Base-by-base conservation (phyloP, 2,888 invertebrate species). In the Dascillus cervinus region DNA sequence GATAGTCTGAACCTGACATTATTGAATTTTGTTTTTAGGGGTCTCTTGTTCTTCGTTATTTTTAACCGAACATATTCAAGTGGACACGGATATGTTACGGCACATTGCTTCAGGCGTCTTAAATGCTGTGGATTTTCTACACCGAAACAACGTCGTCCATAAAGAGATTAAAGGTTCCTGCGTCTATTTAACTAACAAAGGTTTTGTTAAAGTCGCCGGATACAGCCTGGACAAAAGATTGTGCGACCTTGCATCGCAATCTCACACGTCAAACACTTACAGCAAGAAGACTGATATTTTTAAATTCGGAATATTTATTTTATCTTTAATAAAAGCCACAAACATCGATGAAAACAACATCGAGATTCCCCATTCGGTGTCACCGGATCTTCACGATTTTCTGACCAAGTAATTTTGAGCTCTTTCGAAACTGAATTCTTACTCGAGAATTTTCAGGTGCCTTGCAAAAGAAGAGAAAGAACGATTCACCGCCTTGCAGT, bases 61-160 rank as follows among this genome's bases (percentile, higher is more conserved):
- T 50, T 49, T 76, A 3, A 63, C 59, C 38, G 68, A 70, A 43
- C 67, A 67, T 44, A 59, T 72, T 27, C 66, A 70, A 19, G 54
- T 75, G 10, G 70, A 73, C 23, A 55, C 69, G 4, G 70, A 71
- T 33, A 60, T 78, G 31, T 53, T 87, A 4, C 70, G 80, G 15
- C 71, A 75, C 53, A 72, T 89, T 15, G 80, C 82, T 0, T 67
- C 69, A 26, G 86, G 84, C 14, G 72, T 90, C 13, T 67, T 91
- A 3, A 72, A 76, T 29, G 88, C 83, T 8, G 63, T 92, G 15
- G 75, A 77, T 20, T 88, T 79, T 57, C 67, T 94, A 32, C 92
- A 94, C 57, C 73, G 78, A 47, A 82, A 81, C 40, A 82, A 84
- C 42, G 78, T 91, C 1, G 77, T 88, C 9, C 91, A 94, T 58